Conservation (phyloP, 2,888 invertebrate genomes). For the Bibio marci region DNA sequence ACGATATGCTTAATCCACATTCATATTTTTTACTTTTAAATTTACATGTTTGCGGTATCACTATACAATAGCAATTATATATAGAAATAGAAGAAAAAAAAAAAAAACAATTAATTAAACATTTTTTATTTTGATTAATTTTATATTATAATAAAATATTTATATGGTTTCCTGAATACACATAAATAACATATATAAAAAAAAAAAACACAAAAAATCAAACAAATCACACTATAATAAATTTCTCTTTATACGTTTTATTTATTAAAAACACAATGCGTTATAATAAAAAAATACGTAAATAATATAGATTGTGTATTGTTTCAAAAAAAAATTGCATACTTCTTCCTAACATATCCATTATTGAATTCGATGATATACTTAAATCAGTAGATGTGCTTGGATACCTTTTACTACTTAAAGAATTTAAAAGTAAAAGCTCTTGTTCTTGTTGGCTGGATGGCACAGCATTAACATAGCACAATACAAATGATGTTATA, state of each 20-base stretch:
- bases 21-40: conserved; percentile 75
- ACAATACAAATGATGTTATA: no score
- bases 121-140: no score
- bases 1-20: conserved; percentile 80
- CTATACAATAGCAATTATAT: conserved; percentile 30
- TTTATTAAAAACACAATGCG: conserved; percentile 2
- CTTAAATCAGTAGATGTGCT: conserved; percentile 21
- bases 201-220: conserved; percentile 5
- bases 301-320: no score
- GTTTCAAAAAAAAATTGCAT: no score
- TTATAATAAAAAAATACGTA: not conserved
- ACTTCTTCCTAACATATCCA: conserved; percentile 77
- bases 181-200: not conserved
- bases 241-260: conserved; percentile 7
- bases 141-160: no score
- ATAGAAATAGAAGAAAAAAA: not conserved
- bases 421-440: conserved; percentile 50
- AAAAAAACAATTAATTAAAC: not conserved
- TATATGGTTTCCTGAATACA: no score
- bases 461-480: conserved; percentile 1
- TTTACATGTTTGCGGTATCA: conserved; percentile 76
- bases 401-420: conserved; percentile 46
- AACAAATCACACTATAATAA: conserved; percentile 8
- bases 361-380: conserved; percentile 48
- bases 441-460: conserved; percentile 51